Evolutionary conservation across 2,113 vertebrate species (phyloP), one percentile per base, ranked within the genome.

Genomic region (Caranx melampygus): DNA sequence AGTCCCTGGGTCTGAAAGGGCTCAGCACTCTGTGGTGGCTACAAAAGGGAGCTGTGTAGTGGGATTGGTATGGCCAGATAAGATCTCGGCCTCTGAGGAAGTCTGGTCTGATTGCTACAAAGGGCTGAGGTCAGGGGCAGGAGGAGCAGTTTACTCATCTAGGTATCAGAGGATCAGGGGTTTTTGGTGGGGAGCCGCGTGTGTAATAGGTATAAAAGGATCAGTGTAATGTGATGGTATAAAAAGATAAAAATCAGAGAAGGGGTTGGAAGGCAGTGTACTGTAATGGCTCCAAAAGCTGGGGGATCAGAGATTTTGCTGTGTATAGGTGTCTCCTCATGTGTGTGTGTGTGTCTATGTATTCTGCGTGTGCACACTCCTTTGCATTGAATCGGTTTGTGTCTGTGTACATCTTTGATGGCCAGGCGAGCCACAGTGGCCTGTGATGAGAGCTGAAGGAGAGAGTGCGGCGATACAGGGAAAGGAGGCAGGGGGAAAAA

Each of bases 81-180:
- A 92, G 92, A 92, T 93, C 94, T 82, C 85, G 85, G 85, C 85
- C 91, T 90, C 89, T 87, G 90, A 94, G 92, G 92, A 93, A 93
- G 93, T 92, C 90, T 92, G 85, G 86, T 90, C 89, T 92, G 93
- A 94, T 93, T 92, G 92, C 87, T 93, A 93, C 92, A 92, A 93
- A 94, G 92, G 92, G 88, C 91, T 84, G 91, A 89, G 94, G 93
- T 95, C 94, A 94, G 93, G 90, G 91, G 92, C 87, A 87, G 88
- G 82, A 88, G 91, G 90, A 92, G 88, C 88, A 82, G 89, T 94
- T 93, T 92, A 93, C 91, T 89, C 91, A 88, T 89, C 80, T 85
- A 93, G 88, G 93, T 94, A 93, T 94, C 94, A 92, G 84, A 88
- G 88, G 87, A 92, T 91, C 89, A 90, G 90, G 82, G 92, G 86